Base-by-base conservation (phyloP, 2,113 vertebrate species). In the Tiliqua scincoides region DNA sequence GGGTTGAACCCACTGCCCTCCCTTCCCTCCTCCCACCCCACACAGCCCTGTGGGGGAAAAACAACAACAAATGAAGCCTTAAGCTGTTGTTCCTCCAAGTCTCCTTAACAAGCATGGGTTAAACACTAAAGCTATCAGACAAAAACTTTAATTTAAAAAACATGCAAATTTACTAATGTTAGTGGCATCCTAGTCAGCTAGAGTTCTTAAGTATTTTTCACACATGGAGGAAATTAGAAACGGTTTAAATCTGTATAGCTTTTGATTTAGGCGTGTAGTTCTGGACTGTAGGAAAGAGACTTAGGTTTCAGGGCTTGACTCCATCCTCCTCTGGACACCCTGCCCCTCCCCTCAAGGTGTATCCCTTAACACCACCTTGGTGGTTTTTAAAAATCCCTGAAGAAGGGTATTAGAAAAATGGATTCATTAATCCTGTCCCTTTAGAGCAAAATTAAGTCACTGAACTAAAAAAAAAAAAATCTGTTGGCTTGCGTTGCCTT, bases 21-120 rank as follows among this genome's bases (percentile, higher is more conserved):
- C 95, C 95, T 95, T 96, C 95, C 97, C 90, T 97, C 95, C 6
- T 2, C 57, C 37, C 59, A n/a, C 95, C 94, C 94, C 93, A 93
- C 93, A 93, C 96, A 97, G 96, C 97, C 97, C 98, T 97, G 95
- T 92, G 97, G 88, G 43, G 27, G 81, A 81, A 82, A 91, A 87
- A 81, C 78, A 88, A 87, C 71, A 90, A 89, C 23, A 96, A 96
- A 95, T 97, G 96, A 98, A 98, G 98, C 98, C 98, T 99, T 99
- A 99, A 99, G 97, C 98, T 96, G 97, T 93, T 96, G 95, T 97
- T 98, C 98, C 97, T 97, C 96, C 96, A 97, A 91, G 95, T 97
- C 97, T 98, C 97, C 97, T 97, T 97, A 96, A 97, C 71, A 95
- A 98, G 97, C 97, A 97, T 97, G 97, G 96, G 98, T 97, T 96